These are phyloP conservation scores for Nothoprocta perdicaria DNA, from an alignment of 2,113 vertebrate genomes.

Conservation along the genomic window DNA sequence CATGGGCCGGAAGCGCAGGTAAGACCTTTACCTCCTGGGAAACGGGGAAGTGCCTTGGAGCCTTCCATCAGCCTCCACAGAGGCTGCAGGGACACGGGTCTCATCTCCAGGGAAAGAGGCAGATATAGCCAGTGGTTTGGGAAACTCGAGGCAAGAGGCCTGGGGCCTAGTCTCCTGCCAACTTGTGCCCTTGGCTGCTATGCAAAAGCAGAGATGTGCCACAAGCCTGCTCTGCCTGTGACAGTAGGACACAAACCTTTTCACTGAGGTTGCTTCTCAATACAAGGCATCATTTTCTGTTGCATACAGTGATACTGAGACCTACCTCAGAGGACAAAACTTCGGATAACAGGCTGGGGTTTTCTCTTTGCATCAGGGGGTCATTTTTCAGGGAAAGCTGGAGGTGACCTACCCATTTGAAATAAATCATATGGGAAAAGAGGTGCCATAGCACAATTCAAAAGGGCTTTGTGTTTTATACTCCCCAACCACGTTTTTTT, in stretches of 20 bases:
- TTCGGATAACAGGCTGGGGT: not conserved
- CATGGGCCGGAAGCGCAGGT: conserved; percentile 72
- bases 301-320: no score
- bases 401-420: not conserved
- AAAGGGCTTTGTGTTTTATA: not conserved
- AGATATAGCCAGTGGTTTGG: not conserved
- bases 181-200: not conserved
- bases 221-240: not conserved
- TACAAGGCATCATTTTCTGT: not conserved
- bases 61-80: no score
- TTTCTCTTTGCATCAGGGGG: not conserved
- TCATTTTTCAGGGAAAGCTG: not conserved
- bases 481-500: not conserved
- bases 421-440: not conserved
- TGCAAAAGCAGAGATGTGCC: not conserved
- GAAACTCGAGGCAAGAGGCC: rapidly evolving
- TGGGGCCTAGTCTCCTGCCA: not conserved
- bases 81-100: not conserved
- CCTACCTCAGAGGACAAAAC: not conserved
- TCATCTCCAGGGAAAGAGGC: not conserved
- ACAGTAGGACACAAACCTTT: not conserved
- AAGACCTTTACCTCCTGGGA: not conserved
- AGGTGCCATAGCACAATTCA: no score
- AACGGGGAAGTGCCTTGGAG: not conserved
- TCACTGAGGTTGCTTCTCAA: not conserved